A percentile compares a stretch with the other conserved stretches of the same genome.
Conservation (phyloP, 2,797 vertebrate species). For the Acipenser ruthenus region DNA sequence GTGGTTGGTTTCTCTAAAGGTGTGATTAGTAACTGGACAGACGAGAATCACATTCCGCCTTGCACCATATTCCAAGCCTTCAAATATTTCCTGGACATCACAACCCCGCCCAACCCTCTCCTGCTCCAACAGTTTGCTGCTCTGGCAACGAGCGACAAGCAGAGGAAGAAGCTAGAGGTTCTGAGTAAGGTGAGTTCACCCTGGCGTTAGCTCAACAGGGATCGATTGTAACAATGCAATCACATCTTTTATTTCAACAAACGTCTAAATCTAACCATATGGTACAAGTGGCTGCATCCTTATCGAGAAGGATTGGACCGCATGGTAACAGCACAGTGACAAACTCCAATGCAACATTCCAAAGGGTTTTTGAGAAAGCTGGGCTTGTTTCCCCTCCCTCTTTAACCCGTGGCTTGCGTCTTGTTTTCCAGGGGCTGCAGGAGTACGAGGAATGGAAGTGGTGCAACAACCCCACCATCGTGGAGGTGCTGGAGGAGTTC, state of each 20-base stretch:
- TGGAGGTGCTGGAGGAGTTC: conserved; percentile 93
- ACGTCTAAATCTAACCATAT: too few species aligned
- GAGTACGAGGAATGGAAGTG: conserved; percentile 98
- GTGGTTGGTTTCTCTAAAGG: conserved; percentile 48
- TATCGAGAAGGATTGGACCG: too few species aligned
- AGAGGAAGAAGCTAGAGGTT: conserved; percentile 80
- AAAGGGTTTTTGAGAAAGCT: too few species aligned
- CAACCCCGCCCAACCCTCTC: conserved; percentile 83
- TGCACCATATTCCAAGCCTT: conserved; percentile 95
- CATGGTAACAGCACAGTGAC: too few species aligned
- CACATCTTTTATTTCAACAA: not conserved
- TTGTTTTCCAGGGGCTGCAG: conserved; percentile 74
- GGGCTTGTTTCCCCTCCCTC: too few species aligned
- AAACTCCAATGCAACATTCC: too few species aligned
- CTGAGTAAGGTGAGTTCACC: conserved; percentile 80
- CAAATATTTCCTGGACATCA: conserved; percentile 94
- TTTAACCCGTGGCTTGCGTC: not conserved
- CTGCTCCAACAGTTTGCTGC: conserved; percentile 90
- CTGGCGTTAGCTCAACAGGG: not conserved
- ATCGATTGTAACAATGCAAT: not conserved
- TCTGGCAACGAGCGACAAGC: conserved; percentile 82
- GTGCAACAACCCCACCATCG: conserved; percentile 87
- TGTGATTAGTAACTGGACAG: conserved; percentile 92
- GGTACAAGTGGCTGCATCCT: too few species aligned
- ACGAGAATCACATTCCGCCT: conserved; percentile 80